phyloP scores from a whole-genome alignment of 1,140 invertebrate species.

The Heliconius eleuchia region DNA sequence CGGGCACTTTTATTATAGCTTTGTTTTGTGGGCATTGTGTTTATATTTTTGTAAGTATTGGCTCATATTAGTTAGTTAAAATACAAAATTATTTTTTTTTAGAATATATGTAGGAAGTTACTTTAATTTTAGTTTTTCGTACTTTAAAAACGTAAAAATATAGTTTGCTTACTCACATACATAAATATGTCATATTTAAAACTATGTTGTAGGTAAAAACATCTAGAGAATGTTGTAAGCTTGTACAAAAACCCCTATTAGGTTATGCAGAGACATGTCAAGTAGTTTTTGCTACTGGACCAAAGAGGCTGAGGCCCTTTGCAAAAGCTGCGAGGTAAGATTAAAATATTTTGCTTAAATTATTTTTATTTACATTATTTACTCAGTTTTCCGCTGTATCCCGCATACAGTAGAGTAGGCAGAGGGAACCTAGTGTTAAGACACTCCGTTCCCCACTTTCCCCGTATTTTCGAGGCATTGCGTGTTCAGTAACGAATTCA shows the following conservation, averaged over 20 bases:
- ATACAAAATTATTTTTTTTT: too few relatives aligned
- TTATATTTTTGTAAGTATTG: slow-evolving; percentile 87
- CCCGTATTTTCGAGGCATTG: too few relatives aligned
- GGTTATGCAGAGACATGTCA: slow-evolving; percentile 90
- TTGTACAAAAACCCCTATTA: slow-evolving; percentile 84
- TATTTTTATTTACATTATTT: background rate
- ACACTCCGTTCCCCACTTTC: too few relatives aligned
- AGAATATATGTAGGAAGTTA: too few relatives aligned
- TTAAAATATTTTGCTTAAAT: slow-evolving; percentile 3
- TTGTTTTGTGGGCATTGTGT: slow-evolving; percentile 90
- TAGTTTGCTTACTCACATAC: too few relatives aligned
- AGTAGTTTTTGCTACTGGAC: slow-evolving; percentile 87
- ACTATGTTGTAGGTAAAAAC: slow-evolving; percentile 82
- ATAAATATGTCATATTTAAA: background rate
- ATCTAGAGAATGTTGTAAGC: slow-evolving; percentile 86
- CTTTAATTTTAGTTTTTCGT: too few relatives aligned
- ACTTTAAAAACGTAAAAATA: too few relatives aligned
- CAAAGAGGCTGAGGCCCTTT: slow-evolving; percentile 82
- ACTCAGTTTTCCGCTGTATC: too few relatives aligned
- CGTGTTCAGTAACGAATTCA: too few relatives aligned
- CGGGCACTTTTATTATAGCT: slow-evolving; percentile 87
- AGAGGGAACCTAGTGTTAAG: too few relatives aligned
- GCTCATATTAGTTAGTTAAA: too few relatives aligned
- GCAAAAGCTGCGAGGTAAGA: slow-evolving; percentile 83
- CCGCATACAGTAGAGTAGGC: too few relatives aligned